These are phyloP conservation scores for Hecatera dysodea DNA, from an alignment of 2,888 invertebrate species.

Conservation along the genomic window DNA sequence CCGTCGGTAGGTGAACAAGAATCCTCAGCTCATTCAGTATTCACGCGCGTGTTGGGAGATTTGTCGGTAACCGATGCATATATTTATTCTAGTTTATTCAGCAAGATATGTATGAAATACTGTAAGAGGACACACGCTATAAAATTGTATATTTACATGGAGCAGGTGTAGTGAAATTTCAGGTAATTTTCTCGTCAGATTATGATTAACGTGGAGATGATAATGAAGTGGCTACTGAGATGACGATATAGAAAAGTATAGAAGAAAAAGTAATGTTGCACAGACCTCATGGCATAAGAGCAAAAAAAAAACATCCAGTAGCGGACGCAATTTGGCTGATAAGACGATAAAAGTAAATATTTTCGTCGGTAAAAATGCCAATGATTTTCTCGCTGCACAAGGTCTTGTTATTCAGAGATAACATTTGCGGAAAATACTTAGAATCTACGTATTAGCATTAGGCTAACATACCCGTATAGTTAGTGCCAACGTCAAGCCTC, in stretches of 20 bases:
- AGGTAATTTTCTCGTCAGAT: neutral
- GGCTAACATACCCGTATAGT: constrained; percentile 23
- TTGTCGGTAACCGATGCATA: constrained; percentile 40
- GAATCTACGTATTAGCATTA: constrained; percentile 40
- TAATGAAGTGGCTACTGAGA: neutral
- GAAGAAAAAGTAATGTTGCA: neutral
- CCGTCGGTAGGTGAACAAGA: constrained; percentile 35
- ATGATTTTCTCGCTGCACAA: constrained; percentile 23
- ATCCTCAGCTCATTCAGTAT: constrained; percentile 47
- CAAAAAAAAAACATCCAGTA: neutral
- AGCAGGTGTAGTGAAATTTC: neutral
- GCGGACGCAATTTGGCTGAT: neutral
- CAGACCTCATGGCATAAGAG: too few species aligned
- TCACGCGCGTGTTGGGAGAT: constrained; percentile 38
- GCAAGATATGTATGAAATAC: constrained; percentile 8
- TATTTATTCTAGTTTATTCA: constrained; percentile 45
- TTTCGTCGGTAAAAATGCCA: neutral
- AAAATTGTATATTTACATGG: neutral
- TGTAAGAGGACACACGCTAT: neutral
- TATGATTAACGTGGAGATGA: neutral
- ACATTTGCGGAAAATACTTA: constrained; percentile 45
- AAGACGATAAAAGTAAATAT: neutral
- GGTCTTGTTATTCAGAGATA: constrained; percentile 38
- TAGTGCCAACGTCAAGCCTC: constrained; percentile 20
- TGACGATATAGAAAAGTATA: neutral